These are phyloP conservation scores for Tamias sibiricus DNA, from an alignment of 2,113 vertebrate species.

Conservation along the genomic window DNA sequence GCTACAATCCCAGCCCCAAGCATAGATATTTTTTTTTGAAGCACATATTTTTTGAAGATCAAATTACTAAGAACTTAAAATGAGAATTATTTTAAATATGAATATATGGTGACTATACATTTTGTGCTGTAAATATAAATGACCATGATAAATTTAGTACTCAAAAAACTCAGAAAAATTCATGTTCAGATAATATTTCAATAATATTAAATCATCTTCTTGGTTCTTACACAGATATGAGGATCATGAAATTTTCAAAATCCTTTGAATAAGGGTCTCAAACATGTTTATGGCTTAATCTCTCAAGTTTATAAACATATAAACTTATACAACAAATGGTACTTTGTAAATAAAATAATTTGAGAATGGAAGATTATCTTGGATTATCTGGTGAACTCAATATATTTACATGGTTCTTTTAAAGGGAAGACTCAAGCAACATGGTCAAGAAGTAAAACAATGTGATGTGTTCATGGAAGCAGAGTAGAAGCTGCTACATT, in stretches of 20 bases:
- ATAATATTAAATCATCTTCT: background rate
- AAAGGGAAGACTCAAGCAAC: background rate
- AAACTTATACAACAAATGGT: background rate
- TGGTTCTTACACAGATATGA: background rate
- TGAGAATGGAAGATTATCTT: background rate
- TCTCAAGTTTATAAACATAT: background rate
- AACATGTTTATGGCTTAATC: background rate
- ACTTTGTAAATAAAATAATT: background rate
- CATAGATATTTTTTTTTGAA: background rate
- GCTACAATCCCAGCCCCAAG: too few relatives aligned
- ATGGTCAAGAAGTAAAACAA: background rate
- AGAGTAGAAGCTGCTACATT: background rate
- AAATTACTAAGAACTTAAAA: background rate
- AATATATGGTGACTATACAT: background rate
- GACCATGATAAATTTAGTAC: background rate
- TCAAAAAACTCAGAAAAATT: background rate
- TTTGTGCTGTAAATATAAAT: background rate
- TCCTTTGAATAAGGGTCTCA: background rate
- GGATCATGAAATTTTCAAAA: background rate
- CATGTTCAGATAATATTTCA: background rate
- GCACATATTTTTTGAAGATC: background rate
- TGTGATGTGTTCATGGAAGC: background rate
- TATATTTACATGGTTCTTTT: background rate
- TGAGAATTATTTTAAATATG: background rate
- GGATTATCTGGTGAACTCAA: background rate